These are phyloP conservation scores for Drosophila kambysellisi DNA, from an alignment of 2,888 invertebrate genomes.

Conservation along the genomic window DNA sequence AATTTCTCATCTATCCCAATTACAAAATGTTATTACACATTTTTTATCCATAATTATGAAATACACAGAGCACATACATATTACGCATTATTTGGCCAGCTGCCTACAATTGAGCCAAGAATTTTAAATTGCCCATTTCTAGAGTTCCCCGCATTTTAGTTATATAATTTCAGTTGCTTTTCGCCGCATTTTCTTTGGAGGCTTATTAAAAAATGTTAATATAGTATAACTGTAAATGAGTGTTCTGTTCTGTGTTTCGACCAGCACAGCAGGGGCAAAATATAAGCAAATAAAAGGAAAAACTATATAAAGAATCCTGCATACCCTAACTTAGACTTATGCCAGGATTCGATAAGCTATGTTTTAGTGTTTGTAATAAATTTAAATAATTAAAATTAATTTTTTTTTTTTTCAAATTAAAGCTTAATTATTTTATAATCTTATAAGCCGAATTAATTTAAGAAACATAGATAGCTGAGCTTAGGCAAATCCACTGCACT, in stretches of 20 bases:
- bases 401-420: background rate
- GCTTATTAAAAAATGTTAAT: conserved; percentile 43
- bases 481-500: background rate
- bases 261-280: conserved; percentile 16
- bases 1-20: conserved; percentile 1
- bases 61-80: conserved; percentile 8
- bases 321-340: conserved; percentile 11
- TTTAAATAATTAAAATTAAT: background rate
- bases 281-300: background rate
- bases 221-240: conserved; percentile 16
- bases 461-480: background rate
- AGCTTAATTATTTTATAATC: background rate
- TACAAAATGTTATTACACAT: conserved; percentile 16
- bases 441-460: background rate
- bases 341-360: too few species aligned
- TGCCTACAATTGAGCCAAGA: conserved; percentile 19
- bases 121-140: conserved; percentile 26
- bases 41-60: conserved; percentile 16
- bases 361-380: too few species aligned
- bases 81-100: conserved; percentile 4
- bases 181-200: conserved; percentile 17
- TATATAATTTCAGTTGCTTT: conserved; percentile 23
- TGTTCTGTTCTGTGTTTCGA: conserved; percentile 11
- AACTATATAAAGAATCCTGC: background rate
- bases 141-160: background rate